Percentiles rank a stretch among this genome's conserved stretches.
Conservation (phyloP, 2,888 invertebrate species). For the Agrenia bidenticulata region DNA sequence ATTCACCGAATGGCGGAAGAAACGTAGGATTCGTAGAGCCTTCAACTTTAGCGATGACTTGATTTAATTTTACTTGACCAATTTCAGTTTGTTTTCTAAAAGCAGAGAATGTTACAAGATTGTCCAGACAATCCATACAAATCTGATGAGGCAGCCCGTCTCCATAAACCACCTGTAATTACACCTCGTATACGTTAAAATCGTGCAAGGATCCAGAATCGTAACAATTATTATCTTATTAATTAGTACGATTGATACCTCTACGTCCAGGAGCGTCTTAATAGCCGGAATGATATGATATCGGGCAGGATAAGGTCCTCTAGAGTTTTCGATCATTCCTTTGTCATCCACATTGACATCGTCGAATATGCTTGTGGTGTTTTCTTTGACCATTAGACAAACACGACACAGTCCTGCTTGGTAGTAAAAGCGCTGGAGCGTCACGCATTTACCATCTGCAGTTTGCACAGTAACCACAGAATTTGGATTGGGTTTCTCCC, state of each 20-base stretch:
- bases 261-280: slow-evolving; percentile 40
- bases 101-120: slow-evolving; percentile 37
- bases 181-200: neutral
- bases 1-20: slow-evolving; percentile 40
- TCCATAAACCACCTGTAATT: slow-evolving; percentile 29
- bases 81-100: slow-evolving; percentile 39
- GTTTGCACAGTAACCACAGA: slow-evolving; percentile 12
- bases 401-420: slow-evolving; percentile 37
- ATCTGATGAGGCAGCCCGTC: slow-evolving; percentile 41
- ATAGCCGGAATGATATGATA: slow-evolving; percentile 43
- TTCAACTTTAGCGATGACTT: slow-evolving; percentile 38
- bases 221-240: too few relatives aligned
- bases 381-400: slow-evolving; percentile 36
- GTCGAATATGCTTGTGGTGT: slow-evolving; percentile 38
- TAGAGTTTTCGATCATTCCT: slow-evolving; percentile 40
- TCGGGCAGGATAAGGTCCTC: slow-evolving; percentile 37
- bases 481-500: too few relatives aligned
- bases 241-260: slow-evolving; percentile 17
- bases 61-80: slow-evolving; percentile 37
- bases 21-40: slow-evolving; percentile 35
- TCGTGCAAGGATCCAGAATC: too few relatives aligned
- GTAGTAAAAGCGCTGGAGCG: slow-evolving; percentile 30
- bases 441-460: neutral
- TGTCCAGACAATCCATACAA: slow-evolving; percentile 42
- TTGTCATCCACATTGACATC: slow-evolving; percentile 33